A percentile compares a stretch with the other conserved stretches of the same genome.
Evolutionary conservation across 2,888 invertebrate genomes (phyloP).

Genomic region (Drosophila siamana): DNA sequence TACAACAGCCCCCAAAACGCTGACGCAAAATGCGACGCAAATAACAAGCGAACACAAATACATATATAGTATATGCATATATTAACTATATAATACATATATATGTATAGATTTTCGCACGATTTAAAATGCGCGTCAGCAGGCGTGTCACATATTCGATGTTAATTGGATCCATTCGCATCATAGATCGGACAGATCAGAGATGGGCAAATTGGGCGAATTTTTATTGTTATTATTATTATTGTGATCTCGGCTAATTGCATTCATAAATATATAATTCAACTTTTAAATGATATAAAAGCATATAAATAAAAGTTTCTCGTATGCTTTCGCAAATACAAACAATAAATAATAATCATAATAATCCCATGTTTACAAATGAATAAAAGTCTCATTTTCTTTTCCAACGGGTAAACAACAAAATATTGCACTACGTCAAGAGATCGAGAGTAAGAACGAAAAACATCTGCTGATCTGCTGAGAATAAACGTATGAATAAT

Average conservation of each 20-base stretch:
- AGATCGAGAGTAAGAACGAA: not conserved
- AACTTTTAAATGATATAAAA: constrained; percentile 16
- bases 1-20: constrained; percentile 50
- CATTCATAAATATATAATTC: constrained; percentile 37
- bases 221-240: constrained; percentile 4
- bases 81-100: constrained; percentile 16
- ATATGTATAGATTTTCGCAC: constrained; percentile 28
- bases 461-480: constrained; percentile 14
- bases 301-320: constrained; percentile 8
- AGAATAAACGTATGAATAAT: not conserved
- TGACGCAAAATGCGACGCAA: constrained; percentile 51
- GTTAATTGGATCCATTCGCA: constrained; percentile 38
- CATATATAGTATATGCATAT: constrained; percentile 11
- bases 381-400: constrained; percentile 8
- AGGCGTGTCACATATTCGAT: constrained; percentile 26
- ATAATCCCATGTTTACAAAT: constrained; percentile 29
- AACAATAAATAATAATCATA: constrained; percentile 16
- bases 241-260: constrained; percentile 36
- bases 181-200: constrained; percentile 28
- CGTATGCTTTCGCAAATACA: constrained; percentile 1
- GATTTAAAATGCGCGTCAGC: constrained; percentile 42
- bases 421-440: constrained; percentile 3
- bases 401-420: not conserved
- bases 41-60: constrained; percentile 33
- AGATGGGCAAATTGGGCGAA: constrained; percentile 10